Evolutionary conservation across 2,113 vertebrate species (phyloP), one percentile per base, ranked within the genome.

Genomic region (Lophochroa leadbeateri): DNA sequence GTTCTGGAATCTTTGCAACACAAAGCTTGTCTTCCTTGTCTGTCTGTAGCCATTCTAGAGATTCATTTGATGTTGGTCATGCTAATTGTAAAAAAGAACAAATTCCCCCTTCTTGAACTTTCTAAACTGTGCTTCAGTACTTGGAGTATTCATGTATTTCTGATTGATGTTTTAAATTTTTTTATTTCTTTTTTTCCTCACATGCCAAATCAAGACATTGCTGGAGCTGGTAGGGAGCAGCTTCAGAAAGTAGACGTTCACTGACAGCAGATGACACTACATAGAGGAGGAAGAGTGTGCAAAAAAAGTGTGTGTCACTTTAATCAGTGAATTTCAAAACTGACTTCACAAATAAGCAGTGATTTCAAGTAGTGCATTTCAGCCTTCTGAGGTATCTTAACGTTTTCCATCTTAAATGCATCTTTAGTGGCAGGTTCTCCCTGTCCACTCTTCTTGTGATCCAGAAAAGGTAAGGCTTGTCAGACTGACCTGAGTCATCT

Each of bases 361-460:
- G 86, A 69, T 71, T 91, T 84, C 43, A 83, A 70, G 72, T 23
- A 70, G 28, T 63, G n/a, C 63, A 67, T 23, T 53, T 60, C 21
- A 72, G 60, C 52, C 31, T 90, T 47, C 43, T 35, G 33, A 71
- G 55, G 13, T 78, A 70, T 27, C 35, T 70, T 74, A 75, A 19
- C 53, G 11, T 87, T 94, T 94, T 88, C 82, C n/a, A 29, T 85
- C 70, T 79, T 52, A 61, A 76, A 80, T 74, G 33, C 47, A 60
- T 92, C n/a, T 85, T 92, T 79, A 92, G 57, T 76, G 67, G 35
- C 81, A 85, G 53, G 23, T 72, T 91, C 72, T 92, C 25, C 82
- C 49, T 90, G 79, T 57, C 77, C 20, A 23, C 15, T 71, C 15
- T 53, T 5, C 35, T 49, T 82, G 65, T 1, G 6, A 4, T 85